These are phyloP conservation scores for Coptodon bakossiorum DNA, from an alignment of 2,113 vertebrate species.

Conservation along the genomic window DNA sequence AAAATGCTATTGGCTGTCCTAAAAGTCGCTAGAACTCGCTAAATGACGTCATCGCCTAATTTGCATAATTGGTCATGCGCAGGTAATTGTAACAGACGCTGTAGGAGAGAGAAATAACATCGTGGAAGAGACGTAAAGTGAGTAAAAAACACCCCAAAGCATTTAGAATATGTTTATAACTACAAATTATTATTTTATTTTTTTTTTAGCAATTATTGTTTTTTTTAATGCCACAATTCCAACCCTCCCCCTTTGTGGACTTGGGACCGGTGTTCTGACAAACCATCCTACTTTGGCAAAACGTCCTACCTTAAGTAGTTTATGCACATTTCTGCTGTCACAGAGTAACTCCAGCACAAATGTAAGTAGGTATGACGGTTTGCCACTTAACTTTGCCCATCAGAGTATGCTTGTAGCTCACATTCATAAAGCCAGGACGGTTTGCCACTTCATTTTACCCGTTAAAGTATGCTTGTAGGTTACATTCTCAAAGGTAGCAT, in stretches of 20 bases:
- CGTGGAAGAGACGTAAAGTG: background rate
- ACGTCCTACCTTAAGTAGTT: too few relatives aligned
- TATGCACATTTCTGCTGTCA: too few relatives aligned
- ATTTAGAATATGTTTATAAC: background rate
- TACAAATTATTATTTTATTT: background rate
- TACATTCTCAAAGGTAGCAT: too few relatives aligned
- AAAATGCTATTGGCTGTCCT: background rate
- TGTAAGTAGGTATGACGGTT: too few relatives aligned
- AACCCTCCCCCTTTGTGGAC: background rate
- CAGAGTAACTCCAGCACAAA: background rate
- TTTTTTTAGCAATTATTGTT: fast-evolving
- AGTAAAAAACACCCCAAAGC: background rate
- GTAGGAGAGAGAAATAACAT: background rate
- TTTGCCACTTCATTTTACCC: too few relatives aligned
- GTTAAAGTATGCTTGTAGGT: too few relatives aligned
- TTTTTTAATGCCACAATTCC: background rate
- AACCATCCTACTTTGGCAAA: too few relatives aligned
- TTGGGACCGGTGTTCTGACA: background rate
- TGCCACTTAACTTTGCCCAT: too few relatives aligned
- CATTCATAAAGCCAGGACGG: too few relatives aligned
- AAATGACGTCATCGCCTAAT: fast-evolving
- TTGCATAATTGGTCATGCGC: fast-evolving
- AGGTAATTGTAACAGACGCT: background rate
- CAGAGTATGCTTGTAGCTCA: too few relatives aligned
- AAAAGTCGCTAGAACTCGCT: background rate